Evolutionary conservation across 2,888 invertebrate species (phyloP), one percentile per base, ranked within the genome.

Genomic region (Yponomeuta malinellus): DNA sequence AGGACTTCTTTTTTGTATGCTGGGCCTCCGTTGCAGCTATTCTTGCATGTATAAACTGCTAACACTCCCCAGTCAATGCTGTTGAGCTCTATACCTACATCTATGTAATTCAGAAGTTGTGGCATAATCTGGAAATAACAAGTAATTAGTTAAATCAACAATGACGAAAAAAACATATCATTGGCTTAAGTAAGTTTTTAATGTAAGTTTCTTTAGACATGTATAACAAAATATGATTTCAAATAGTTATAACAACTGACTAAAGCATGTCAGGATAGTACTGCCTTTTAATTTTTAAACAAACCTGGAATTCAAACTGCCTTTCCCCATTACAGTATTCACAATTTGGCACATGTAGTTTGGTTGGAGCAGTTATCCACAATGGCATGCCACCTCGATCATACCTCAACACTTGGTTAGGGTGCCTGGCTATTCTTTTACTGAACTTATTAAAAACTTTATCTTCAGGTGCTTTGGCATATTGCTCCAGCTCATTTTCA

Each of bases 1-100:
- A 97, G 81, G 87, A 94, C 95, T 90, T 98, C 98, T 74, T 90
- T 85, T 74, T 94, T 94, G 85, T 99, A 99, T 10, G 93, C 93
- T 10, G 90, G 90, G 15, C 94, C 94, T 72, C 86, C 78, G 73
- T 84, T 84, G 81, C 98, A 99, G 85, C 96, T 97, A 29, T 93
- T 89, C 80, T 93, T 93, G 83, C 99, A 99, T 0, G 98, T 97
- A 84, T 96, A 99, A 37, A 99, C 87, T 68, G 94, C 94, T 70
- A 99, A 84, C 29, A 97, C 94, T 33, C 98, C 99, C 97, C 98
- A 99, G 87, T 99, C 99, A 69, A 98, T 89, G 78, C 93, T 93
- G 73, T 93, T 92, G 2, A 93, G 81, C 68, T 93, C 83, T 73
- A 92, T 85, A 63, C 96, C 95, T 73, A 96, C 93, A 73, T 94